Percentiles rank a stretch among this genome's conserved stretches.
Conservation (phyloP, 30 jellyfish, hydroid and myxozoan species). For the Hydractinia symbiolongicarpus region DNA sequence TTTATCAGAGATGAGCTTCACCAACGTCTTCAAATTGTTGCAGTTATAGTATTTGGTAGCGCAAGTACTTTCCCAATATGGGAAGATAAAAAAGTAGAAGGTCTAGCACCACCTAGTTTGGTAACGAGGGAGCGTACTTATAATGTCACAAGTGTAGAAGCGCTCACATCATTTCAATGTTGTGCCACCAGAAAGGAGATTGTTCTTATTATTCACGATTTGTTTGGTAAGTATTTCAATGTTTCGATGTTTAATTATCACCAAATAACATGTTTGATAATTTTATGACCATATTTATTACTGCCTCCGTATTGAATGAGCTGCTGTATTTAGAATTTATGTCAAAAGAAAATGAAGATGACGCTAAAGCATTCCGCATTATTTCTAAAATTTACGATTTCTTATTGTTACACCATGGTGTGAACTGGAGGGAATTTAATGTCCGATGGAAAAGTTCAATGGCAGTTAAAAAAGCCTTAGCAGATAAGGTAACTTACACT, state of each 20-base stretch:
- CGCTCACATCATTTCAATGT: background rate
- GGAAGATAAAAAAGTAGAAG: constrained; percentile 47
- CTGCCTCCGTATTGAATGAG: background rate
- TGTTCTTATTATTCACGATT: constrained; percentile 45
- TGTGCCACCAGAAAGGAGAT: constrained; percentile 60
- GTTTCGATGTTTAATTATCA: background rate
- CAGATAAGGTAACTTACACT: constrained; percentile 45
- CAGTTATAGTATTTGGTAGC: constrained; percentile 55
- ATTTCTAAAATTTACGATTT: constrained; percentile 56
- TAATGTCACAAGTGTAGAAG: background rate
- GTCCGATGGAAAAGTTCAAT: constrained; percentile 73
- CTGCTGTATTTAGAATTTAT: constrained; percentile 41
- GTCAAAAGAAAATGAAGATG: constrained; percentile 68
- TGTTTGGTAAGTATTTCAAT: constrained; percentile 46
- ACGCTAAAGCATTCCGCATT: constrained; percentile 67
- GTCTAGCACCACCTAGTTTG: constrained; percentile 7
- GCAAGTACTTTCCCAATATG: constrained; percentile 60
- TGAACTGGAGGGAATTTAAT: constrained; percentile 56
- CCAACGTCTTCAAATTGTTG: constrained; percentile 52
- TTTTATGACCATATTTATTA: background rate
- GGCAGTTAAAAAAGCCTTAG: constrained; percentile 64
- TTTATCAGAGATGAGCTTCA: constrained; percentile 58
- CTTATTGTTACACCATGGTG: constrained; percentile 67
- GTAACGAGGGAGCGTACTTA: constrained; percentile 12
- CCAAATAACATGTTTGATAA: background rate